phyloP scores from a whole-genome alignment of 2,888 invertebrate genomes.

The Stenichneumon culpator region DNA sequence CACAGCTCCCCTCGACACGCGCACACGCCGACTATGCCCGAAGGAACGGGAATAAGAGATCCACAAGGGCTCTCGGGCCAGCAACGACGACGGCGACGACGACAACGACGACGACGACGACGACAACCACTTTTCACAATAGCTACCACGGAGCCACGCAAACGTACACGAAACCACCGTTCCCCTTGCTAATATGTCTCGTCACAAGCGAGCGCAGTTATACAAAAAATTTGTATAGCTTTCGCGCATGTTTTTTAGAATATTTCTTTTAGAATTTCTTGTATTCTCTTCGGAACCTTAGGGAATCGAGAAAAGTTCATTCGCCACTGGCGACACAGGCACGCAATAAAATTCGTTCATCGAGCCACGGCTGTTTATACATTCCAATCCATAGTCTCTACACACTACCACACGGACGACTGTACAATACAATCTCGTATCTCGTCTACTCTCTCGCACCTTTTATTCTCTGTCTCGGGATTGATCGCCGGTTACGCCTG shows the following conservation, averaged over 20 bases:
- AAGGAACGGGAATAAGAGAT: constrained; percentile 38
- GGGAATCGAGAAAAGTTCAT: not conserved
- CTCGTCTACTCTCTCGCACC: not conserved
- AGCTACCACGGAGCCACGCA: constrained; percentile 54
- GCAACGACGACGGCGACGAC: constrained; percentile 43
- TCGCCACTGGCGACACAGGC: not conserved
- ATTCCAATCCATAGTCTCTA: not conserved
- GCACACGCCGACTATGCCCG: constrained; percentile 46
- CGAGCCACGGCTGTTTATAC: constrained; percentile 9
- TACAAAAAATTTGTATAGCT: not conserved
- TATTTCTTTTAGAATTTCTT: not conserved
- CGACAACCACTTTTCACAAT: constrained; percentile 56
- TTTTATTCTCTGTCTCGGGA: not conserved
- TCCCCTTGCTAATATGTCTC: constrained; percentile 48
- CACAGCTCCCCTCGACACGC: constrained; percentile 62
- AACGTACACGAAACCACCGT: constrained; percentile 49
- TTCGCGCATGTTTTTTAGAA: constrained; percentile 7
- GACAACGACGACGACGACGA: constrained; percentile 50
- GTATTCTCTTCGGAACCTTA: not conserved
- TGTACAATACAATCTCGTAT: not conserved
- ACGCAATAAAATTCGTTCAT: not conserved
- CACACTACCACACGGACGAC: not conserved
- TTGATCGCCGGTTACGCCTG: constrained; percentile 3
- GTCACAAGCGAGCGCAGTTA: constrained; percentile 7
- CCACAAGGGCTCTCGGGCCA: constrained; percentile 22